Evolutionary conservation across 2,888 invertebrate species (phyloP).

Genomic region (Venusia cambrica): DNA sequence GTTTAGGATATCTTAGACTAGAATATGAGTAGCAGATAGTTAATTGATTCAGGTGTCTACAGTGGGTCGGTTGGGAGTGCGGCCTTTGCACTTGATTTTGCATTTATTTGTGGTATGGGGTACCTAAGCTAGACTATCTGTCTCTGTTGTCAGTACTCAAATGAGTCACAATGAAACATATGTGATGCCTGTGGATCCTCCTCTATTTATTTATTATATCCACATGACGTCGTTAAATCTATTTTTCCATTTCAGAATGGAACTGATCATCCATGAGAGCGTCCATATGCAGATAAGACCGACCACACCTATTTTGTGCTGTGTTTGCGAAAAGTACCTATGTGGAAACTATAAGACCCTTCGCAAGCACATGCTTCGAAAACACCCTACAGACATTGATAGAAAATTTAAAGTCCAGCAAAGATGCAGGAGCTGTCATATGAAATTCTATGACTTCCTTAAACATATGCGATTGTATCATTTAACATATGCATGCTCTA

Average conservation of each 20-base stretch:
- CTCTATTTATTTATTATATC: too few relatives aligned
- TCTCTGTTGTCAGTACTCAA: too few relatives aligned
- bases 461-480: slow-evolving; percentile 18
- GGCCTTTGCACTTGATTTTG: too few relatives aligned
- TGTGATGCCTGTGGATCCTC: too few relatives aligned
- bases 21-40: too few relatives aligned
- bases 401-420: not conserved
- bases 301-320: slow-evolving; percentile 32
- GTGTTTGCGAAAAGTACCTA: slow-evolving; percentile 40
- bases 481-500: slow-evolving; percentile 2
- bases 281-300: slow-evolving; percentile 31
- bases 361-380: slow-evolving; percentile 6
- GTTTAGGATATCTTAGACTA: too few relatives aligned
- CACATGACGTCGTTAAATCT: too few relatives aligned
- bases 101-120: too few relatives aligned
- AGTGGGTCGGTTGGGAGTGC: too few relatives aligned
- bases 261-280: slow-evolving; percentile 40
- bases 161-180: too few relatives aligned
- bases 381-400: slow-evolving; percentile 4
- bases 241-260: slow-evolving; percentile 48
- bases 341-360: slow-evolving; percentile 17
- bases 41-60: too few relatives aligned
- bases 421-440: slow-evolving; percentile 10
- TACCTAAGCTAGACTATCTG: too few relatives aligned
- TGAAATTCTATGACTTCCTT: slow-evolving; percentile 9